phyloP scores from a whole-genome alignment of 2,113 vertebrate species.

The Rhabdornis inornatus region DNA sequence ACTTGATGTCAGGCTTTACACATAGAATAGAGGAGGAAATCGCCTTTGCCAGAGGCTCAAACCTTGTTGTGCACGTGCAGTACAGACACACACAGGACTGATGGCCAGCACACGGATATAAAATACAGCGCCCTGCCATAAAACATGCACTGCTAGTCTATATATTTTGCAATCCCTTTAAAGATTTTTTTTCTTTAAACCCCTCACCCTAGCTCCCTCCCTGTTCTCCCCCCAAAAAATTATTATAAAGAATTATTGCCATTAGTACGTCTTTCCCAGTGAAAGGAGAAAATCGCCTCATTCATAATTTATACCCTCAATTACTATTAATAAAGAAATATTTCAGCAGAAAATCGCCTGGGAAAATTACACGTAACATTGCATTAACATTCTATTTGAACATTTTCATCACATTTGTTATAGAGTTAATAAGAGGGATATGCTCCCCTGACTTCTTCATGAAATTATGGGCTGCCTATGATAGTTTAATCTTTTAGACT shows the following conservation, averaged over 20 bases:
- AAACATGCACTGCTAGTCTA: slow-evolving; percentile 50
- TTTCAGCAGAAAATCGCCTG: slow-evolving; percentile 90
- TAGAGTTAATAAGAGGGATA: slow-evolving; percentile 99
- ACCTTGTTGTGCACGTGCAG: neutral
- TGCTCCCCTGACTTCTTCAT: slow-evolving; percentile 99
- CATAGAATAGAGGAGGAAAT: neutral
- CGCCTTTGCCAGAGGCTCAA: neutral
- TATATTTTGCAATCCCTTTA: slow-evolving; percentile 74
- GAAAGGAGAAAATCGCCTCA: slow-evolving; percentile 92
- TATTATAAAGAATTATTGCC: slow-evolving; percentile 97
- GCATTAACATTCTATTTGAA: slow-evolving; percentile 99
- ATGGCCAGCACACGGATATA: neutral
- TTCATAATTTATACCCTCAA: slow-evolving; percentile 99
- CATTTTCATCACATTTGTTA: slow-evolving; percentile 99
- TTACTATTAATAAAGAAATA: slow-evolving; percentile 99
- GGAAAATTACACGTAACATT: slow-evolving; percentile 98
- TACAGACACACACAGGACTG: neutral
- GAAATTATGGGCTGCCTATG: slow-evolving; percentile 99
- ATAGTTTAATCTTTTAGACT: slow-evolving; percentile 99
- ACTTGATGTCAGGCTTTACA: neutral
- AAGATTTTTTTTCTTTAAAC: slow-evolving; percentile 65
- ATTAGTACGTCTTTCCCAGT: slow-evolving; percentile 94
- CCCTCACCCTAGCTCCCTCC: slow-evolving; percentile 68
- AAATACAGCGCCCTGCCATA: slow-evolving; percentile 38
- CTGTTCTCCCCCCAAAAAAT: slow-evolving; percentile 79